Conservation (phyloP, 2,797 vertebrate genomes). For the Platyrinchus mystaceus region DNA sequence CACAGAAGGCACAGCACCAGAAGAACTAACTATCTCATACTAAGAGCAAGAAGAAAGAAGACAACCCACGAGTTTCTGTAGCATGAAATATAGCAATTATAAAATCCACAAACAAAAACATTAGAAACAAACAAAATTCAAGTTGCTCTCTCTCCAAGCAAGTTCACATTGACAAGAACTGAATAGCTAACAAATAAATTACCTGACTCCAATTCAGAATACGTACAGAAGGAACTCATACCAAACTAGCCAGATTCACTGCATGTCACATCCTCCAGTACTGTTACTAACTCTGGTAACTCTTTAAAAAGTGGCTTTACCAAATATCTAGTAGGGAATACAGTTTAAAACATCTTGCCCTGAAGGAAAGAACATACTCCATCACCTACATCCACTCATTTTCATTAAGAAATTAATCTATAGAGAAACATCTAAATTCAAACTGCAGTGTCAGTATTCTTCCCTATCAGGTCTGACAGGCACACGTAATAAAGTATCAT, state of each 20-base stretch:
- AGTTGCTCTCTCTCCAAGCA: not conserved
- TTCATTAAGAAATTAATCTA: not conserved
- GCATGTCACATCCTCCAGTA: not conserved
- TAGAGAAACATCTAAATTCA: not conserved
- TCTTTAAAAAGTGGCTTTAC: not conserved
- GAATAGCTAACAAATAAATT: not conserved
- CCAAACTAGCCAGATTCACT: not conserved
- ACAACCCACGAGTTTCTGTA: not conserved
- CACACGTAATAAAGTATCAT: not conserved
- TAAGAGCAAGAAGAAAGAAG: not conserved
- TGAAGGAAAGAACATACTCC: not conserved
- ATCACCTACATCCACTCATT: not conserved
- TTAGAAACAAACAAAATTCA: not conserved
- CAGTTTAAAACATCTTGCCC: not conserved
- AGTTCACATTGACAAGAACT: not conserved
- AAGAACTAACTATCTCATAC: not conserved
- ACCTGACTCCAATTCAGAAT: not conserved
- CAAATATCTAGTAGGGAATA: not conserved
- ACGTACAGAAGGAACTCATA: rapidly evolving
- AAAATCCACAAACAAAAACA: not conserved
- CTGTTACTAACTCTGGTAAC: not conserved
- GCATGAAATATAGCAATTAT: not conserved
- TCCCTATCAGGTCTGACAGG: not conserved
- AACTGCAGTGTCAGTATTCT: not conserved
- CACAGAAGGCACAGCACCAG: not conserved